A percentile compares a stretch with the other conserved stretches of the same genome.
Conservation (phyloP, 2,113 vertebrate genomes). For the Hepsetus odoe region DNA sequence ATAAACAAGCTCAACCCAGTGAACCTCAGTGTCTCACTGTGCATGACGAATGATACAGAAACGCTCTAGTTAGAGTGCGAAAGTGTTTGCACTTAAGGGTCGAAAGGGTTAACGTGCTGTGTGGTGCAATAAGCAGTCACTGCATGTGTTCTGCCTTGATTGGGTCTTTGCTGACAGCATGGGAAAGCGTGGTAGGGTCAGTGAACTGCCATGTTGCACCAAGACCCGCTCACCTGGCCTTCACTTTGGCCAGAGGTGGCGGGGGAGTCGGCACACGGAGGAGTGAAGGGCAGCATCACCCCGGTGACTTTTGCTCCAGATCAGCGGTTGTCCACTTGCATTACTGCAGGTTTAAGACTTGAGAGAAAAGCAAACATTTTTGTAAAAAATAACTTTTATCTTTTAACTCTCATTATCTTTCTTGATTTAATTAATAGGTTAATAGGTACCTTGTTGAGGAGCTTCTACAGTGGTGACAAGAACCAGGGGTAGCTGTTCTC, state of each 20-base stretch:
- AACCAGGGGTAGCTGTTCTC: no score
- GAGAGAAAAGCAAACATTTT: no score
- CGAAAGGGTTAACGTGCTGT: not conserved
- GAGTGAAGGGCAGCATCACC: not conserved
- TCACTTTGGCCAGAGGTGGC: not conserved
- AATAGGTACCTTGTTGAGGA: no score
- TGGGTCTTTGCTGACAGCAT: not conserved
- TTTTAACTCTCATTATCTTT: no score
- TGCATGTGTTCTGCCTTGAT: not conserved
- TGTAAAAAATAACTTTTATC: no score
- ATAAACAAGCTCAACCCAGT: not conserved
- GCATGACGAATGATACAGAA: no score
- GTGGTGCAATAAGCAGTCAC: slow-evolving; percentile 1
- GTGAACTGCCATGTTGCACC: not conserved
- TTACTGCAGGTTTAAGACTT: no score
- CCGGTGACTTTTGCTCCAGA: not conserved
- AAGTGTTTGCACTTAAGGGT: no score
- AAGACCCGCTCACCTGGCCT: not conserved
- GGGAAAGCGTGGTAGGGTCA: not conserved
- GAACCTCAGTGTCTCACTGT: no score
- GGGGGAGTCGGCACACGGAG: not conserved
- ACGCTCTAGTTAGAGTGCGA: no score
- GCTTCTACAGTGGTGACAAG: no score
- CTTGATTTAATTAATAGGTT: no score
- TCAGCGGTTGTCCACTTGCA: not conserved